Evolutionary conservation across 2,113 vertebrate genomes (phyloP).

Genomic region (Mionectes macconnelli): DNA sequence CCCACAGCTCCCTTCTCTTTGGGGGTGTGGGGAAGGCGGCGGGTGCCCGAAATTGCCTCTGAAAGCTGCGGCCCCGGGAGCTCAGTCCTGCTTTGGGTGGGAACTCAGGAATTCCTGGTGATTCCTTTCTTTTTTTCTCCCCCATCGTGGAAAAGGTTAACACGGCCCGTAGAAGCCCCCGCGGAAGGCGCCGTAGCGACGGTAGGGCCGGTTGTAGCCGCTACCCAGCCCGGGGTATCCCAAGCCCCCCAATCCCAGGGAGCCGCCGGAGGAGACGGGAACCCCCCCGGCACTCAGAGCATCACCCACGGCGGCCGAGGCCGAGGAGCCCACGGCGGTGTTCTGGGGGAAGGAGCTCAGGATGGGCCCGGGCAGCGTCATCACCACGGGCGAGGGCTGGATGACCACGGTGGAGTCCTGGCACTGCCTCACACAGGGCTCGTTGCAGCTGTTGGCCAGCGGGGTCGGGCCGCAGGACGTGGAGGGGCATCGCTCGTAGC

Average conservation of each 20-base stretch:
- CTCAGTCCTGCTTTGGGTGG: rapidly evolving
- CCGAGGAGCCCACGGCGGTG: not conserved
- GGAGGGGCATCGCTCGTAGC: not conserved
- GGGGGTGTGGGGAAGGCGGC: not conserved
- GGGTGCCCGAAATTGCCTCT: rapidly evolving
- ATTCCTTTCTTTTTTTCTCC: not conserved
- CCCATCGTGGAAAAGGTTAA: not conserved
- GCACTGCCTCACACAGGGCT: conserved; percentile 5
- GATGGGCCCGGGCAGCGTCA: conserved; percentile 16
- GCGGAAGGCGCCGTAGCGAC: not conserved
- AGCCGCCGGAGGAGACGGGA: not conserved
- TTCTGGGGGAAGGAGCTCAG: conserved; percentile 46
- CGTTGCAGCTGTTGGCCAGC: not conserved
- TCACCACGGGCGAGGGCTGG: not conserved
- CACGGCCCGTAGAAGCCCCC: not conserved
- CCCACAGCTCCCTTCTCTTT: not conserved
- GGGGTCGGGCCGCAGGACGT: not conserved
- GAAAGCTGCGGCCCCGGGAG: not conserved
- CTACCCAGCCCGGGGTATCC: not conserved
- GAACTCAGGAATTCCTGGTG: not conserved
- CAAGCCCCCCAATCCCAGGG: not conserved
- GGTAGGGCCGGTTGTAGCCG: not conserved
- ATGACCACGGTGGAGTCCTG: not conserved
- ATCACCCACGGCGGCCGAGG: not conserved
- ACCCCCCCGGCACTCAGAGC: not conserved